Conservation (phyloP, 2,888 invertebrate species). For the Invenusta paracnida region DNA sequence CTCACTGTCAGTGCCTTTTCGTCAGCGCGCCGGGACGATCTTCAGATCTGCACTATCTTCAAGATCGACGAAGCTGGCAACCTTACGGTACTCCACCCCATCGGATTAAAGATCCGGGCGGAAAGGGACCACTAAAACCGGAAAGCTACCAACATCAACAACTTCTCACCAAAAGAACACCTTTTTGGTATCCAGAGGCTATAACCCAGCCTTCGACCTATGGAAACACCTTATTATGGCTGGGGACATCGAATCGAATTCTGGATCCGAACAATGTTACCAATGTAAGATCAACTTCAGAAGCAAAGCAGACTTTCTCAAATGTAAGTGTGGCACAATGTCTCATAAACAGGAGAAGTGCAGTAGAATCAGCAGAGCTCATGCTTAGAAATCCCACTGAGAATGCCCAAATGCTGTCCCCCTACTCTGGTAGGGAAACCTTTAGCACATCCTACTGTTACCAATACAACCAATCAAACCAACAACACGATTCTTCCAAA, state of each 20-base stretch:
- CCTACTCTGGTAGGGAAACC: background rate
- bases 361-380: background rate
- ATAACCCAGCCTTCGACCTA: conserved; percentile 15
- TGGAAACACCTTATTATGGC: background rate
- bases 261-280: background rate
- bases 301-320: background rate
- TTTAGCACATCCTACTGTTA: background rate
- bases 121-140: background rate
- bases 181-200: conserved; percentile 19
- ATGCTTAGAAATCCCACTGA: background rate
- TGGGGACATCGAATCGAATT: background rate
- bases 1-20: background rate
- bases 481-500: background rate
- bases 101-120: background rate
- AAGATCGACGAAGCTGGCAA: conserved; percentile 2
- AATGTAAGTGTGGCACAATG: background rate
- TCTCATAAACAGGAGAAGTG: conserved; percentile 1
- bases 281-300: background rate
- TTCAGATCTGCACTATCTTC: no score
- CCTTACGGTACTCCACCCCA: background rate
- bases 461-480: background rate
- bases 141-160: background rate
- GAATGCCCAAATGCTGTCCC: background rate
- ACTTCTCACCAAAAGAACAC: background rate
- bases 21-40: background rate